These are phyloP conservation scores for Nephrotoma appendiculata DNA, from an alignment of 2,888 invertebrate genomes.

Conservation along the genomic window DNA sequence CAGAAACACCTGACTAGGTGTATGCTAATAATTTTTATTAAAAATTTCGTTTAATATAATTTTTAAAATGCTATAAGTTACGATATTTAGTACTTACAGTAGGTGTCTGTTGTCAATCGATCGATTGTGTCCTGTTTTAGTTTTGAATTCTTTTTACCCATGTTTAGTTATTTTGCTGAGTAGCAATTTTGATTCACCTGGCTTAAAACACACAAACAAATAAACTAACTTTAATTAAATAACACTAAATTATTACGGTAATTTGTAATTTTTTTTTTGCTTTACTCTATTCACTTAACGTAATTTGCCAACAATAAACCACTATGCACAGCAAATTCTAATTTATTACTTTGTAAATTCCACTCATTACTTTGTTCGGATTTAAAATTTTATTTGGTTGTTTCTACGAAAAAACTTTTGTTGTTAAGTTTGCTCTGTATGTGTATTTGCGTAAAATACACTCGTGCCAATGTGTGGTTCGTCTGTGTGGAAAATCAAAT, in stretches of 20 bases:
- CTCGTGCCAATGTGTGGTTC: neutral
- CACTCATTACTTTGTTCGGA: neutral
- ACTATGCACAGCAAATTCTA: neutral
- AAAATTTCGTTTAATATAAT: neutral
- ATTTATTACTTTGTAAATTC: neutral
- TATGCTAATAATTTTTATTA: neutral
- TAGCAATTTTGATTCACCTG: neutral
- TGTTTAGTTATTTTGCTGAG: slow-evolving; percentile 32
- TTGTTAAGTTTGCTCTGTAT: neutral
- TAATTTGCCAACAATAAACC: neutral
- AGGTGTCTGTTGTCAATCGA: slow-evolving; percentile 79
- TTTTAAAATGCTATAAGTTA: neutral
- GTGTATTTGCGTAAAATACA: neutral
- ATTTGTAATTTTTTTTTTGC: neutral
- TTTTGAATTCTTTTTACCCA: slow-evolving; percentile 95
- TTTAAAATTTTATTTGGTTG: neutral
- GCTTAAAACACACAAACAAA: neutral
- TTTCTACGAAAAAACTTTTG: neutral
- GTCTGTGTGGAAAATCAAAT: neutral
- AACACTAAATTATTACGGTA: no score
- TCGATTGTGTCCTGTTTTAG: slow-evolving; percentile 91
- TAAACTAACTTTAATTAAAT: neutral
- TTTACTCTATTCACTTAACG: neutral
- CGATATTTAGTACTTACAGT: slow-evolving; percentile 56
- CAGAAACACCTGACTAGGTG: neutral